Conservation (phyloP, 1,140 invertebrate species). For the Lasioglossum baleicum region DNA sequence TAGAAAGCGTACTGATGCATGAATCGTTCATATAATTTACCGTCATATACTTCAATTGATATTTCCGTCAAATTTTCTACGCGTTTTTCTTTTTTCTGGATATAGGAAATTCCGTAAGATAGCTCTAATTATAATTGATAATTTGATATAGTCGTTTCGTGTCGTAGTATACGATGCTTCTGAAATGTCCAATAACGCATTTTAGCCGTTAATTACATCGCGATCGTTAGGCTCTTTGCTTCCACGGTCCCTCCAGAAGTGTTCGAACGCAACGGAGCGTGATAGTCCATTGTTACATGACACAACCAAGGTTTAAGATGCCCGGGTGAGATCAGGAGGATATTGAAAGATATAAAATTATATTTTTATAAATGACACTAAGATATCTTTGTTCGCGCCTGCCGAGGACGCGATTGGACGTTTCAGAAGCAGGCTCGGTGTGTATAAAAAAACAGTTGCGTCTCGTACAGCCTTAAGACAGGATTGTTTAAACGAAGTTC, state of each 20-base stretch:
- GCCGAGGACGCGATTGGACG: not conserved
- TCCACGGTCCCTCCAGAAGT: too few species aligned
- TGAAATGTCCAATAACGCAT: slow-evolving; percentile 13
- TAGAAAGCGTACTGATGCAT: slow-evolving; percentile 19
- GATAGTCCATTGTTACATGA: not conserved
- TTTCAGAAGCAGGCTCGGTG: not conserved
- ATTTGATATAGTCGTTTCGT: slow-evolving; percentile 15
- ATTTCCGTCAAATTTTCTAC: slow-evolving; percentile 9
- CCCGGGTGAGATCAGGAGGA: not conserved
- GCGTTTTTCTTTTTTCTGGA: not conserved
- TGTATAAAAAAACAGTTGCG: slow-evolving; percentile 27
- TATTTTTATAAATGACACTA: not conserved
- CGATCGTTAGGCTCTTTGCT: not conserved
- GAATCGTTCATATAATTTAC: slow-evolving; percentile 16
- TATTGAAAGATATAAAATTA: not conserved
- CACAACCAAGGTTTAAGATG: not conserved
- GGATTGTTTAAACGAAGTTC: slow-evolving; percentile 27
- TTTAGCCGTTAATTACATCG: not conserved
- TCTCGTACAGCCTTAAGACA: slow-evolving; percentile 8
- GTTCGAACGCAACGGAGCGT: too few species aligned
- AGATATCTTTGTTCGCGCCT: not conserved
- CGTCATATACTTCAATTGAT: slow-evolving; percentile 2
- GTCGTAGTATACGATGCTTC: slow-evolving; percentile 4
- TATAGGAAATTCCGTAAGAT: slow-evolving; percentile 1
- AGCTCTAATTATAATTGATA: slow-evolving; percentile 10